Conservation (phyloP, 2,888 invertebrate species). For the Amblyjoppa proteus region DNA sequence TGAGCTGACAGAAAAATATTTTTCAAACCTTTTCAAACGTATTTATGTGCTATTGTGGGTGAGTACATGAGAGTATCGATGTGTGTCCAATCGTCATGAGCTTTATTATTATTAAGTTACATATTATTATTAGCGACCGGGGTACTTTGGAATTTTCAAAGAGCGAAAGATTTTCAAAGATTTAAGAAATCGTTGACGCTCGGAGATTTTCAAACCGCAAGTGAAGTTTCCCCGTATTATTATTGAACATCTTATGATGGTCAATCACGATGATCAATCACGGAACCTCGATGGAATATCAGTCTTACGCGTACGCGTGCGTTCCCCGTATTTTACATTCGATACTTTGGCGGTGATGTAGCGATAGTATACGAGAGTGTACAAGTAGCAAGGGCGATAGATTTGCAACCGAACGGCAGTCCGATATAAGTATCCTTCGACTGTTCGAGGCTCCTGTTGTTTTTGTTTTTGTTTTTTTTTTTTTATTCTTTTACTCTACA, state of each 20-base stretch:
- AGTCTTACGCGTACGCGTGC: background rate
- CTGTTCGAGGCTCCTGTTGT: slow-evolving; percentile 34
- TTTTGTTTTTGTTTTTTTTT: slow-evolving; percentile 28
- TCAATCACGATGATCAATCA: background rate
- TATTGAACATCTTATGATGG: background rate
- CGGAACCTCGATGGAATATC: background rate
- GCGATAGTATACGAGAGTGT: background rate
- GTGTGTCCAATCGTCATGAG: too few relatives aligned
- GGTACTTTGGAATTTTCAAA: too few relatives aligned
- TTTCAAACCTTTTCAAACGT: too few relatives aligned
- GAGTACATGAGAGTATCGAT: too few relatives aligned
- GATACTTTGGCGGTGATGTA: background rate
- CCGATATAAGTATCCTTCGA: slow-evolving; percentile 67
- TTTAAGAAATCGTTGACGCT: too few relatives aligned
- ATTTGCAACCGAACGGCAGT: slow-evolving; percentile 38
- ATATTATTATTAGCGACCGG: too few relatives aligned
- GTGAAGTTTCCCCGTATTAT: background rate
- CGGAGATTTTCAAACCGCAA: too few relatives aligned
- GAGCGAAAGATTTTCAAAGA: too few relatives aligned
- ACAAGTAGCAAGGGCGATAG: background rate
- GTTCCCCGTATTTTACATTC: background rate
- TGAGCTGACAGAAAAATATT: too few relatives aligned
- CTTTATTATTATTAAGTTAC: too few relatives aligned
- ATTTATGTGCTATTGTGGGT: too few relatives aligned
- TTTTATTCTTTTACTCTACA: slow-evolving; percentile 1